Evolutionary conservation across 1,140 invertebrate genomes (phyloP).

Genomic region (Daktulosphaira vitifoliae): DNA sequence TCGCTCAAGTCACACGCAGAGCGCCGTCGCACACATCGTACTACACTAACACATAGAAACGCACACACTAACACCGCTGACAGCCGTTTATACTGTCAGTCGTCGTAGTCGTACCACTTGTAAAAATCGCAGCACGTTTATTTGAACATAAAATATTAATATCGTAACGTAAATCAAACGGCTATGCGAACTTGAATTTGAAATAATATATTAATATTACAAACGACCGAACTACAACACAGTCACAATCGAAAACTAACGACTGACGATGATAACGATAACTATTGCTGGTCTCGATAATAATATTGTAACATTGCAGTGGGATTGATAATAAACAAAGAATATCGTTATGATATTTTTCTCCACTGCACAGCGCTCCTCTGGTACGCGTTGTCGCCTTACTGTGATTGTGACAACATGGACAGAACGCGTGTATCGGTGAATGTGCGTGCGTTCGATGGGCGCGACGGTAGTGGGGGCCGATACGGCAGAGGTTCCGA

Average conservation of each 20-base stretch:
- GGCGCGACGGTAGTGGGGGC: neutral
- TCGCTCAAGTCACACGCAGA: conserved; percentile 18
- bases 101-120: no score
- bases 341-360: neutral
- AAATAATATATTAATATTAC: no score
- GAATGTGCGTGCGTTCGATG: neutral
- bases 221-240: no score
- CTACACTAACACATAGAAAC: neutral
- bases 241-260: neutral
- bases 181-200: no score
- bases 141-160: no score
- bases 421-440: neutral
- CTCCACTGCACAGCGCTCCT: neutral
- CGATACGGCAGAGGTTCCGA: neutral
- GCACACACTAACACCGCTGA: neutral
- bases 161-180: no score
- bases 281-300: neutral
- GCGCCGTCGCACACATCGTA: neutral
- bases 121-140: neutral
- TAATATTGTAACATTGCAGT: no score
- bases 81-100: neutral
- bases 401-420: neutral
- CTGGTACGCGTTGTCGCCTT: neutral
- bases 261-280: conserved; percentile 16
- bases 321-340: neutral